phyloP scores from a whole-genome alignment of 2,888 invertebrate genomes.

The Volucella zonaria region DNA sequence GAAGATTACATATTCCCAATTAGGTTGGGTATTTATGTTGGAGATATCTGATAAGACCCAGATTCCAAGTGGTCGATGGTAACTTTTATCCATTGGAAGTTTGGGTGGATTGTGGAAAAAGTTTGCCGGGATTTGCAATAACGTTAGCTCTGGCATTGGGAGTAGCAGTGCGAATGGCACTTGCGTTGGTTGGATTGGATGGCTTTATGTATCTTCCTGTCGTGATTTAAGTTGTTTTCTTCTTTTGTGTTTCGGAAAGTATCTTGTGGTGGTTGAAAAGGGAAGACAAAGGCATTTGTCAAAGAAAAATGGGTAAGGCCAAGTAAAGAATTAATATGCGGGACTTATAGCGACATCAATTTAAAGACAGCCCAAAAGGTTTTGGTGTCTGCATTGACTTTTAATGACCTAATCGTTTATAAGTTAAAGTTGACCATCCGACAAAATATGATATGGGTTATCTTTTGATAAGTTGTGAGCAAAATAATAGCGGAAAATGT shows the following conservation, averaged over 20 bases:
- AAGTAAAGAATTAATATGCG: conserved; percentile 9
- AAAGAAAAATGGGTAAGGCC: background rate
- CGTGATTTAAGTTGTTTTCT: conserved; percentile 1
- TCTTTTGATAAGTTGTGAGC: too few relatives aligned
- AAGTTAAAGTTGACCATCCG: too few relatives aligned
- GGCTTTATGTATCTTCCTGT: conserved; percentile 5
- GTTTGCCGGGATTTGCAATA: conserved; percentile 6
- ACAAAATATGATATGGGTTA: too few relatives aligned
- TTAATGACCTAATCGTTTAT: too few relatives aligned
- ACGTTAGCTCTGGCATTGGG: background rate
- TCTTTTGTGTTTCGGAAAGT: background rate
- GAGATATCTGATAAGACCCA: conserved; percentile 18
- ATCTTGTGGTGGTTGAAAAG: too few relatives aligned
- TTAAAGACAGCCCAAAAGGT: too few relatives aligned
- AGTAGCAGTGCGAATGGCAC: too few relatives aligned
- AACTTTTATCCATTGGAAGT: conserved; percentile 30
- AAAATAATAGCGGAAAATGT: too few relatives aligned
- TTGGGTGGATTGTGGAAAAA: conserved; percentile 24
- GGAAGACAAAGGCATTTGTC: background rate
- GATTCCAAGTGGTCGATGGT: conserved; percentile 20
- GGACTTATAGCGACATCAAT: too few relatives aligned
- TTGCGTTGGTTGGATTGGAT: background rate
- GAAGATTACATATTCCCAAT: conserved; percentile 55
- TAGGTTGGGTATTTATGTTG: conserved; percentile 44
- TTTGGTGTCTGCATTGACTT: too few relatives aligned